Evolutionary conservation across 2,888 invertebrate species (phyloP), one percentile per base, ranked within the genome.

Genomic region (Calliphora vomitoria): DNA sequence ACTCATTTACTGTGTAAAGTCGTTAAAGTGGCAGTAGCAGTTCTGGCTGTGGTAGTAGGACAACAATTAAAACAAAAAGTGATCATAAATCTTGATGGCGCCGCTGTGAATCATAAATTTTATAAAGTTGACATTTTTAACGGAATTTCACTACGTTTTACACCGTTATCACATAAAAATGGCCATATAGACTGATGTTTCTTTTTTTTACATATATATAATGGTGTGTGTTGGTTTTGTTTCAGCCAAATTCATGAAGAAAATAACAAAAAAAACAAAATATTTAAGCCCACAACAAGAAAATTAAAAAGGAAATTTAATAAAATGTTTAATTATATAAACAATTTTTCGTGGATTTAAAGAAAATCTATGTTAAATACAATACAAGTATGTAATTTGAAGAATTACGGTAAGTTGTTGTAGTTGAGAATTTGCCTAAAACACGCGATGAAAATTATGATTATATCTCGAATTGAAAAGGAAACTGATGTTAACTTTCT

Each of bases 11-110:
- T 11, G 44, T 13, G 1, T 3, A n/a, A 15, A 53, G 68, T 38
- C 38, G 66, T 53, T 55, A 66, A 76, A 38, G 20, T 62, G 64
- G 25, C 53, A 3, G 75, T 38, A 35, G 55, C 5, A 35, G 35
- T 8, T 50, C 44, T 53, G 35, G 66, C 18, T 41, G 58, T 38
- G 44, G 64, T 60, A 58, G 82, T 20, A 71, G 83, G 64, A 85
- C 66, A 69, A 82, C 89, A 89, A 88, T 88, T 88, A 88, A 84
- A 88, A 89, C 85, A 89, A 88, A 88, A 68, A 80, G 50, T 85
- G 85, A 88, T 88, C 86, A 90, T 90, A 89, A 90, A 90, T 90
- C 88, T 88, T 87, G 87, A 89, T 89, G 89, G 89, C 89, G 89
- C 89, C 89, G 88, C 86, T 80, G 85, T 87, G 85, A 85, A 87